Evolutionary conservation across 1,140 invertebrate species (phyloP), one percentile per base, ranked within the genome.

Genomic region (Brachionus rotundiformis): DNA sequence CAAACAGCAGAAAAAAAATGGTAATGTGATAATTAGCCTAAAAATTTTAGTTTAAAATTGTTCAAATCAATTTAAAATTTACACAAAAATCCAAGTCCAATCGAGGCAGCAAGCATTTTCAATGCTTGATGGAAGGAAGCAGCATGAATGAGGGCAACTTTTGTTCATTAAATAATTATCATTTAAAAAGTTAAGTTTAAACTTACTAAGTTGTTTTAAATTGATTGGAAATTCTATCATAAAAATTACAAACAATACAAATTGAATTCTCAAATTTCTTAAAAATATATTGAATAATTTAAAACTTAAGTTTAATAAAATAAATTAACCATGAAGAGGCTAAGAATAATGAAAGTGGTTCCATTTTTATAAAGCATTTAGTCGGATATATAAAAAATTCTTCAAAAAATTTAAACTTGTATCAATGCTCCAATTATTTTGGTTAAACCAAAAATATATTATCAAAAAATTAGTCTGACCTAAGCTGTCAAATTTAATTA

Each of bases 51-150:
- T 39, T 68, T 36, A 36, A 36, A 68, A 16, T 16, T 4, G 4
- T 68, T 39, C 3, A 25, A n/a, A 68, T 0, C 10, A 19, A 36
- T 33, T 63, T 31, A 19, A 44, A 25, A 44, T 27, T 73, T 44
- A 73, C 68, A n/a, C 33, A 44, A 73, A 73, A 25, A 73, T 23
- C 68, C 68, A 73, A 25, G 68, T 44, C 36, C 36, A 44, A 44
- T 73, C 29, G 3, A 44, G 3, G 7, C 68, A 73, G 13, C 68
- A 73, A 25, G 25, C 36, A 25, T 27, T 44, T 47, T 73, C 36
- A 47, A 73, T 44, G 25, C n/a, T 73, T 10, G 33, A 44, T 1
- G 68, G 25, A 23, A 25, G 19, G 0, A 44, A 23, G 19, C 68
- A 73, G 19, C 68, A 73, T 25, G 39, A 3, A 44, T 44, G 25